Evolutionary conservation across 2,797 vertebrate genomes (phyloP).

Genomic region (Paratrypauchen microcephalus): DNA sequence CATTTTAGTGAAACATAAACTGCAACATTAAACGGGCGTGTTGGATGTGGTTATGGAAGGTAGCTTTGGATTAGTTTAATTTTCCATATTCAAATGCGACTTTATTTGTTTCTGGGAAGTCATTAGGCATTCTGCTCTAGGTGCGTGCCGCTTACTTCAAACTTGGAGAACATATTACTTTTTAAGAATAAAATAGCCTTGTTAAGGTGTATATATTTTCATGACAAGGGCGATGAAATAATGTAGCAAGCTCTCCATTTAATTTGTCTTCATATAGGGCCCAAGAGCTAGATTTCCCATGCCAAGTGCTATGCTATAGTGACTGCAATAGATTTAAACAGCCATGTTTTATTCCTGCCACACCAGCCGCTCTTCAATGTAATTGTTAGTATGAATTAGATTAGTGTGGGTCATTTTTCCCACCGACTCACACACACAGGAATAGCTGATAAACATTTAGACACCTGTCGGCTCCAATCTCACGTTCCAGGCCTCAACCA

Average conservation of each 20-base stretch:
- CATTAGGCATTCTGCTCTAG: conserved; percentile 12
- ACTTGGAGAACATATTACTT: not conserved
- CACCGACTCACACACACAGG: conserved; percentile 63
- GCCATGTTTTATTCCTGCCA: conserved; percentile 57
- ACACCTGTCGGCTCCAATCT: conserved; percentile 79
- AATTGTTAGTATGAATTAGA: conserved; percentile 77
- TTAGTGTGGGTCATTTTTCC: conserved; percentile 74
- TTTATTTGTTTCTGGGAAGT: conserved; percentile 10
- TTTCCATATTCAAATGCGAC: conserved; percentile 5
- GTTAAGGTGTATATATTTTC: conserved; percentile 5
- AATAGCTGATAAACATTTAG: conserved; percentile 81
- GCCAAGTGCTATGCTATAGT: conserved; percentile 37
- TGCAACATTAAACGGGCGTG: conserved; percentile 7
- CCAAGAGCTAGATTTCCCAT: conserved; percentile 33
- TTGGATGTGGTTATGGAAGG: conserved; percentile 6
- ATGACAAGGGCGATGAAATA: not conserved
- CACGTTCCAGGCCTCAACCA: conserved; percentile 53
- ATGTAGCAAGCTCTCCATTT: conserved; percentile 14
- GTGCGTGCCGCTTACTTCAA: not conserved
- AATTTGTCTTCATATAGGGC: conserved; percentile 37
- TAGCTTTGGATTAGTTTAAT: conserved; percentile 9
- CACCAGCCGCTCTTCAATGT: conserved; percentile 63
- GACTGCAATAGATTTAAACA: conserved; percentile 51
- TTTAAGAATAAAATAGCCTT: conserved; percentile 1
- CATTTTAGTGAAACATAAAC: conserved; percentile 7